phyloP scores from a whole-genome alignment of 1,140 invertebrate species.

The Pachypeltis micranthus region DNA sequence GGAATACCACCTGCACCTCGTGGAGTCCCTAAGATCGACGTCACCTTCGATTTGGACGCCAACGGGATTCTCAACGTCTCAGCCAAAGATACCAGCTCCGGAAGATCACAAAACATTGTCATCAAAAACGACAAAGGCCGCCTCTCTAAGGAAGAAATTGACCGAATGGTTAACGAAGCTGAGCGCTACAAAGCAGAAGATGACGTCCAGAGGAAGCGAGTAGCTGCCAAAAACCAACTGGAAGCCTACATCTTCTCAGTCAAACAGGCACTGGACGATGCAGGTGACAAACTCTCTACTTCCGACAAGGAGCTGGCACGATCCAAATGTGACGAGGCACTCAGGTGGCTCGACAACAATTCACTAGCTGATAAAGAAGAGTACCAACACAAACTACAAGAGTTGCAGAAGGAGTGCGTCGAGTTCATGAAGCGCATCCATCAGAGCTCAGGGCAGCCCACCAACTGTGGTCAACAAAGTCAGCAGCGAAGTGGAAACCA shows the following conservation, averaged over 20 bases:
- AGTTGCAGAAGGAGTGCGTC: conserved; percentile 39
- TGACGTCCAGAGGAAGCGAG: conserved; percentile 42
- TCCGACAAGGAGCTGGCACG: conserved; percentile 31
- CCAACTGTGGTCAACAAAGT: conserved; percentile 13
- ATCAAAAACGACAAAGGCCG: conserved; percentile 91
- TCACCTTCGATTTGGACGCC: conserved; percentile 63
- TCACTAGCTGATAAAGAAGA: conserved; percentile 48
- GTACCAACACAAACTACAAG: conserved; percentile 44
- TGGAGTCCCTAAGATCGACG: conserved; percentile 36
- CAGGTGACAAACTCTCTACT: neutral
- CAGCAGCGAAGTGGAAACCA: conserved; percentile 10
- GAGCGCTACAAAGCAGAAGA: conserved; percentile 44
- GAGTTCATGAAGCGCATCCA: conserved; percentile 44
- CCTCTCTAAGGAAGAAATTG: conserved; percentile 80
- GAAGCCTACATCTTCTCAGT: conserved; percentile 73
- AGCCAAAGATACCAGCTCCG: conserved; percentile 64
- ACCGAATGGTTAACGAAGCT: conserved; percentile 75
- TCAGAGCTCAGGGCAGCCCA: conserved; percentile 8
- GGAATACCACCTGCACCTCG: conserved; percentile 51
- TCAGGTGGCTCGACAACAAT: conserved; percentile 52
- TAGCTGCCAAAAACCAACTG: conserved; percentile 61
- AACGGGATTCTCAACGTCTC: conserved; percentile 71
- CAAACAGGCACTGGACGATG: conserved; percentile 40
- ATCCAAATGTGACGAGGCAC: conserved; percentile 39
- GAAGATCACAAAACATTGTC: conserved; percentile 61